These are phyloP conservation scores for Strix aluco DNA, from an alignment of 2,113 vertebrate species.

Conservation along the genomic window DNA sequence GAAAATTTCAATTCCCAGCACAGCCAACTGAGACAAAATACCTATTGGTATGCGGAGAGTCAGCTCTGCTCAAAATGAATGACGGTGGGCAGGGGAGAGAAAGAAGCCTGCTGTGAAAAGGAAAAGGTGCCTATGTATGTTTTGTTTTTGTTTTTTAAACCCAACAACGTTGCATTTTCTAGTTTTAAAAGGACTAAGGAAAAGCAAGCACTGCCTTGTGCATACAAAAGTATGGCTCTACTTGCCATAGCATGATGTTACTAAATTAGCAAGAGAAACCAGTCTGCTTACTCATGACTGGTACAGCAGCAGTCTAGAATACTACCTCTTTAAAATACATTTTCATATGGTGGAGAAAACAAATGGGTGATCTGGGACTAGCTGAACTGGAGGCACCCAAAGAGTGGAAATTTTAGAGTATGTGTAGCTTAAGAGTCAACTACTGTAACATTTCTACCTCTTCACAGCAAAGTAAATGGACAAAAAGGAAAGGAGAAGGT, in stretches of 20 bases:
- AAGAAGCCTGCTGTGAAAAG: not conserved
- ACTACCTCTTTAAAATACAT: not conserved
- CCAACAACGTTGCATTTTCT: not conserved
- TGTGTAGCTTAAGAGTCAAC: not conserved
- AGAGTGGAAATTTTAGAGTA: not conserved
- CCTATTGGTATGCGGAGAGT: not conserved
- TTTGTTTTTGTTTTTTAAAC: not conserved
- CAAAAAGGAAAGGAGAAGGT: not conserved
- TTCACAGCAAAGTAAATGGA: not conserved
- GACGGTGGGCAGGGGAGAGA: not conserved
- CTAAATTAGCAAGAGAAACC: not conserved
- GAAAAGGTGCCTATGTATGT: not conserved
- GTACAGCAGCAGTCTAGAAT: not conserved
- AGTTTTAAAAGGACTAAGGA: not conserved
- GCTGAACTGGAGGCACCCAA: not conserved
- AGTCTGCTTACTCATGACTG: not conserved
- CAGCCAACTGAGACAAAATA: not conserved
- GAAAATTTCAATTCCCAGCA: not conserved
- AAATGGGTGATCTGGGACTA: not conserved
- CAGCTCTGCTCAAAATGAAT: not conserved
- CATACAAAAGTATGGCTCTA: not conserved
- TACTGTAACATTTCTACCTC: not conserved
- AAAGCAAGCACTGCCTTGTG: not conserved
- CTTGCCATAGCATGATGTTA: not conserved
- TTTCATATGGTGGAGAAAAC: not conserved